Evolutionary conservation across 2,888 invertebrate genomes (phyloP).

Genomic region (Artemia sinica): DNA sequence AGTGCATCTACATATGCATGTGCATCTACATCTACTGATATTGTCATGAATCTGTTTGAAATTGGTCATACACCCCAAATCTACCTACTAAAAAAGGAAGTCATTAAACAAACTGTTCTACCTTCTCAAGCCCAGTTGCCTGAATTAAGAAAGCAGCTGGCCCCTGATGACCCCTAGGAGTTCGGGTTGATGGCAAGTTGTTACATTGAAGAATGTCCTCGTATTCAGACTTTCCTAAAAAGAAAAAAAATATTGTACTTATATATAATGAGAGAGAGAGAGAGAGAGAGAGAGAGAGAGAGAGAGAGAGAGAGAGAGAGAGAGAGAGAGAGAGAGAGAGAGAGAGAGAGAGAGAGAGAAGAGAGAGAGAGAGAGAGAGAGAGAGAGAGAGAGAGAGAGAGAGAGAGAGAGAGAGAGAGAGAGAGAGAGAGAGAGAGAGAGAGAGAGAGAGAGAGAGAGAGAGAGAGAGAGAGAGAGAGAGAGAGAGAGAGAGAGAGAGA

Average conservation of each 20-base stretch:
- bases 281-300: not conserved
- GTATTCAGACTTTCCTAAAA: slow-evolving; percentile 46
- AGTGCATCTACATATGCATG: no score
- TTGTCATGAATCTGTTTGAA: no score
- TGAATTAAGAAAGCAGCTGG: slow-evolving; percentile 74
- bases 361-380: no score
- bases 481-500: not conserved
- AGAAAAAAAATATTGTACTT: slow-evolving; percentile 16
- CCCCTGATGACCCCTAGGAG: slow-evolving; percentile 62
- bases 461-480: not conserved
- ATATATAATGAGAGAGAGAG: not conserved
- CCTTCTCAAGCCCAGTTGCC: slow-evolving; percentile 60
- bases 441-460: not conserved
- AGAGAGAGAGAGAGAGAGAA: no score
- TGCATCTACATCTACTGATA: no score
- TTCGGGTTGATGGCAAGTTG: slow-evolving; percentile 46
- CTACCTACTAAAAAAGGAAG: no score
- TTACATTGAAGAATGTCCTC: slow-evolving; percentile 68
- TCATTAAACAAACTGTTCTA: slow-evolving; percentile 27
- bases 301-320: no score
- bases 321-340: not conserved
- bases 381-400: no score
- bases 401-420: not conserved
- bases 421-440: not conserved
- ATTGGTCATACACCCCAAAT: no score